Percentiles rank a stretch among this genome's conserved stretches.
Conservation (phyloP, 92 coral and sea anemone genomes). For the Metridium senile region DNA sequence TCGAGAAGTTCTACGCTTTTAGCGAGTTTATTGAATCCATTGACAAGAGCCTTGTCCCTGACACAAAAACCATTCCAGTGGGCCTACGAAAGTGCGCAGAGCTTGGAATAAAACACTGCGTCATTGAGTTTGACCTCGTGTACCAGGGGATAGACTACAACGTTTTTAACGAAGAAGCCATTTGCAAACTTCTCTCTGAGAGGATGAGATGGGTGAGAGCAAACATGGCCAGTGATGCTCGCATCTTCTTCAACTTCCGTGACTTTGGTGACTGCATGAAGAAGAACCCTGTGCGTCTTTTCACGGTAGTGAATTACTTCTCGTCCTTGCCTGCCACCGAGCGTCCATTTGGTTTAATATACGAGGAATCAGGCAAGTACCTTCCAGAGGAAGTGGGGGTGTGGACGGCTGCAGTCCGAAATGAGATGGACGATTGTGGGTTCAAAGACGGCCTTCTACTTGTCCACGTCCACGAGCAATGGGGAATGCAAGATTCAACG, state of each 20-base stretch:
- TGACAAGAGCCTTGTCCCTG: constrained; percentile 57
- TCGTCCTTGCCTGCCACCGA: constrained; percentile 45
- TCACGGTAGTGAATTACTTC: constrained; percentile 51
- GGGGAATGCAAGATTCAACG: constrained; percentile 62
- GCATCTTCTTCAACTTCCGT: constrained; percentile 67
- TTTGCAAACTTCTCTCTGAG: constrained; percentile 43
- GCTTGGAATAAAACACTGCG: constrained; percentile 59
- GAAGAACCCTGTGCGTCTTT: constrained; percentile 50
- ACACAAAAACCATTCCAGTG: constrained; percentile 59
- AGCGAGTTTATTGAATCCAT: constrained; percentile 73
- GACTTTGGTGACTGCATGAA: constrained; percentile 72
- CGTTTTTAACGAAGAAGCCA: constrained; percentile 53
- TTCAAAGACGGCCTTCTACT: constrained; percentile 59
- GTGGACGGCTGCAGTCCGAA: constrained; percentile 73
- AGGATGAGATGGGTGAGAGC: constrained; percentile 67
- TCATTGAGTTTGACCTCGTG: constrained; percentile 78
- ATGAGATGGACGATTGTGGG: constrained; percentile 62
- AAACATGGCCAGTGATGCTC: constrained; percentile 61
- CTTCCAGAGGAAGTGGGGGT: constrained; percentile 74
- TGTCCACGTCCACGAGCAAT: constrained; percentile 83
- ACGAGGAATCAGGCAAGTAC: constrained; percentile 68
- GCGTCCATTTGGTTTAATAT: constrained; percentile 73
- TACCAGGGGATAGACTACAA: constrained; percentile 71
- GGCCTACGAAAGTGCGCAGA: constrained; percentile 70
- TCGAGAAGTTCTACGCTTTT: constrained; percentile 70